Percentiles rank a stretch among this genome's conserved stretches.
phyloP scores from a whole-genome alignment of 2,113 vertebrate species.

The Misgurnus anguillicaudatus region DNA sequence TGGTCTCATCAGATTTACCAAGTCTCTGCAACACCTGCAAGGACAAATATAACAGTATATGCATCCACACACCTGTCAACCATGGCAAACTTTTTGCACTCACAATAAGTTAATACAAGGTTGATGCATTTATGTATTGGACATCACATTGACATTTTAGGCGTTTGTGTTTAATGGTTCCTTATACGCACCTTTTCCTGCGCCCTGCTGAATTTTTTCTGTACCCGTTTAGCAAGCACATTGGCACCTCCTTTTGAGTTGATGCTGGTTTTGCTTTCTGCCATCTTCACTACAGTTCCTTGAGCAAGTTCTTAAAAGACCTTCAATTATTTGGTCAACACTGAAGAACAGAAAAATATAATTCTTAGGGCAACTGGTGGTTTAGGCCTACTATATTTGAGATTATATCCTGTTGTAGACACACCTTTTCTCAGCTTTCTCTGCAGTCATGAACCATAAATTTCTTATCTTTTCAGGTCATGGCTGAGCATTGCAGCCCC shows the following conservation, averaged over 20 bases:
- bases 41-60: constrained; percentile 10
- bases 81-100: neutral
- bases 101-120: too few species aligned
- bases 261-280: constrained; percentile 74
- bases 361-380: neutral
- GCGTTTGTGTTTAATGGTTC: neutral
- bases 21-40: constrained; percentile 89
- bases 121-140: too few species aligned
- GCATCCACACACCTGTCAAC: constrained; percentile 1
- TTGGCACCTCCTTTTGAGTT: constrained; percentile 71
- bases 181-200: constrained; percentile 86
- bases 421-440: constrained; percentile 8
- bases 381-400: neutral
- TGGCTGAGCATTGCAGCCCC: neutral
- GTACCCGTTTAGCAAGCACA: constrained; percentile 86
- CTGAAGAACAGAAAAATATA: neutral
- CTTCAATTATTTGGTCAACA: neutral
- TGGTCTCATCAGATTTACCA: constrained; percentile 88
- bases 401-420: neutral
- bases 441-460: constrained; percentile 30
- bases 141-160: neutral
- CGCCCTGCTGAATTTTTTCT: constrained; percentile 85
- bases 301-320: constrained; percentile 24
- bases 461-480: constrained; percentile 30
- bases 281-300: constrained; percentile 72